Base-by-base conservation (phyloP, 2,888 invertebrate species). In the Brachypterus glaber region DNA sequence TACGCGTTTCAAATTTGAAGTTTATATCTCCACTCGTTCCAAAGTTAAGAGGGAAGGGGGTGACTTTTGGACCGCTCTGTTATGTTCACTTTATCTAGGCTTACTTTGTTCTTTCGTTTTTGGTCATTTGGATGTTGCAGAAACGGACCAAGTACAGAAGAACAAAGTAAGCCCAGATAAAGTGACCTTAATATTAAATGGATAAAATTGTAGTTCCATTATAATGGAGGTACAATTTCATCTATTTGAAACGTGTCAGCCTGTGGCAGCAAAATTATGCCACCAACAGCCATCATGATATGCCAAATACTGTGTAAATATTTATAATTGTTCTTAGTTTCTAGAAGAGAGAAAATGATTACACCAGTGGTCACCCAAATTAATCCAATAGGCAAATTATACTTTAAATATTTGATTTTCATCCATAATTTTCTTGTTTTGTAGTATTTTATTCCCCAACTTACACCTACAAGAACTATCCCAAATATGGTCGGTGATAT, bases 221-320 rank as follows among this genome's bases (percentile, higher is more conserved):
- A n/a, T n/a, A n/a, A n/a, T n/a, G n/a, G n/a, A n/a, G n/a, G n/a
- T n/a, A n/a, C n/a, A n/a, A n/a, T n/a, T 11, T 7, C 30, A 13
- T n/a, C n/a, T n/a, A n/a, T n/a, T 14, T 47, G 58, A 43, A 71
- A 74, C 9, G 76, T 70, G 49, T 72, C 73, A 2, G 71, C 70
- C 45, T 76, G 76, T 0, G 91, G 91, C 52, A 92, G 66, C 24
- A 91, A 67, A 56, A 89, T 80, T 29, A 85, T 73, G 11, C 89
- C 82, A 48, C 83, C 82, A 4, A 82, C 52, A 0, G 90, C 89
- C 65, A 90, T 84, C 26, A 83, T 76, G 61, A 84, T 77, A 62
- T 92, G 91, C 92, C 92, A 92, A 25, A 82, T 58, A 36, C 90
- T 90, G 66, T 92, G 92, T 3, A 89, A 77, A 54, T 86, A 80